Evolutionary conservation across 1,140 invertebrate genomes (phyloP).

Genomic region (Nautilus pompilius): DNA sequence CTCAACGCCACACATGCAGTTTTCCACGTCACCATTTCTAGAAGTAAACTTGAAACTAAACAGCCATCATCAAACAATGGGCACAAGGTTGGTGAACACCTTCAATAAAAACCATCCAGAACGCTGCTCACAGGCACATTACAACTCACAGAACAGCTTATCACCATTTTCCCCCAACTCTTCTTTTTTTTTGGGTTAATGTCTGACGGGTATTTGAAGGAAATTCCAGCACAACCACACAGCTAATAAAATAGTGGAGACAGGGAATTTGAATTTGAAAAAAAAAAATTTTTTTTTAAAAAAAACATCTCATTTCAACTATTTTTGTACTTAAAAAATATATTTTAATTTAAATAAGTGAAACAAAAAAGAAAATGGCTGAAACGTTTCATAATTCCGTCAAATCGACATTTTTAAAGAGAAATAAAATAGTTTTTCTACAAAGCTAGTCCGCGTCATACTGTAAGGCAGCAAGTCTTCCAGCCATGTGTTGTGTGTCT

Average conservation of each 20-base stretch:
- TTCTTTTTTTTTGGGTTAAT: not conserved
- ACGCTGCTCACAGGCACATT: not conserved
- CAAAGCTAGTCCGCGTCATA: not conserved
- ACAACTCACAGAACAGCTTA: not conserved
- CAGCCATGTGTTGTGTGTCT: too few relatives aligned
- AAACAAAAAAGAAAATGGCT: too few relatives aligned
- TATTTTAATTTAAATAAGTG: too few relatives aligned
- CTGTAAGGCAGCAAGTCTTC: too few relatives aligned
- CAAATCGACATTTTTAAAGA: too few relatives aligned
- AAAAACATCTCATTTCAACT: too few relatives aligned
- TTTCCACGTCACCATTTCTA: not conserved
- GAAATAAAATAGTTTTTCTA: too few relatives aligned
- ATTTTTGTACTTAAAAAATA: too few relatives aligned
- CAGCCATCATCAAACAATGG: conserved; percentile 3
- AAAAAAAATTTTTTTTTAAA: not conserved
- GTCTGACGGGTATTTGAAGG: not conserved
- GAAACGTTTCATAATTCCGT: too few relatives aligned
- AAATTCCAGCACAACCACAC: not conserved
- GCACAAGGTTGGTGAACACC: conserved; percentile 1
- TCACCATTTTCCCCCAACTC: not conserved
- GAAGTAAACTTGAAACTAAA: too few relatives aligned
- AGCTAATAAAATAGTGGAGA: not conserved
- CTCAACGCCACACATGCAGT: conserved; percentile 4
- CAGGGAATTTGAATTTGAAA: not conserved
- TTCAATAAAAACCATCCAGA: conserved; percentile 2